phyloP scores from a whole-genome alignment of 53 echinoderm and acorn worm genomes.

The Holothuria leucospilota region DNA sequence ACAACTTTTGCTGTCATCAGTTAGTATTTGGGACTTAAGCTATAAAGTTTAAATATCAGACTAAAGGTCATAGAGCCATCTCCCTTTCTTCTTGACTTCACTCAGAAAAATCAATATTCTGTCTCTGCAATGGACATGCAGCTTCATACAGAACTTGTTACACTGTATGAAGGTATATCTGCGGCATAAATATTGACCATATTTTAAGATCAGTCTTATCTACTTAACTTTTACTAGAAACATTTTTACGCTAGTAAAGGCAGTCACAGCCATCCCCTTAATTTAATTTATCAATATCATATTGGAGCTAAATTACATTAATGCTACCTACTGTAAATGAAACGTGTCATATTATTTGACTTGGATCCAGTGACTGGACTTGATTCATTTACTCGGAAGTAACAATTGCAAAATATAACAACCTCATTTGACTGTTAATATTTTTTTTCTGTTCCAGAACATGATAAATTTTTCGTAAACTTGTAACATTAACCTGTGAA shows the following conservation, averaged over 20 bases:
- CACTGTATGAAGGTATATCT: background rate
- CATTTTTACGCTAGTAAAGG: background rate
- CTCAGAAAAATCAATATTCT: too few relatives aligned
- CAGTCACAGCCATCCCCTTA: conserved; percentile 5
- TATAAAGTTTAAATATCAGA: too few relatives aligned
- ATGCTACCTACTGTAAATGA: conserved; percentile 27
- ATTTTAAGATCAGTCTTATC: background rate
- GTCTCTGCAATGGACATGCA: too few relatives aligned
- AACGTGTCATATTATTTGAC: conserved; percentile 35
- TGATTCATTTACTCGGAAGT: background rate
- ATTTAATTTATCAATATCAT: conserved; percentile 15
- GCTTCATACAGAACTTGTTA: background rate
- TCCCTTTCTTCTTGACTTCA: too few relatives aligned
- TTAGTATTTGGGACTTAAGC: too few relatives aligned
- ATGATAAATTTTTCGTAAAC: too few relatives aligned
- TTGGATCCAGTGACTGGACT: background rate
- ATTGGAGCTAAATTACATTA: conserved; percentile 27
- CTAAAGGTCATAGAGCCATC: too few relatives aligned
- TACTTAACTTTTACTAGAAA: background rate
- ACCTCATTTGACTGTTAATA: too few relatives aligned
- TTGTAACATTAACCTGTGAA: background rate
- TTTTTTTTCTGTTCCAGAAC: too few relatives aligned
- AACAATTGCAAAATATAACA: too few relatives aligned
- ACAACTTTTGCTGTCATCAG: too few relatives aligned
- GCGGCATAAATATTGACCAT: conserved; percentile 7